A percentile compares a stretch with the other conserved stretches of the same genome.
phyloP scores from a whole-genome alignment of 2,113 vertebrate genomes.

The Nanorana parkeri region DNA sequence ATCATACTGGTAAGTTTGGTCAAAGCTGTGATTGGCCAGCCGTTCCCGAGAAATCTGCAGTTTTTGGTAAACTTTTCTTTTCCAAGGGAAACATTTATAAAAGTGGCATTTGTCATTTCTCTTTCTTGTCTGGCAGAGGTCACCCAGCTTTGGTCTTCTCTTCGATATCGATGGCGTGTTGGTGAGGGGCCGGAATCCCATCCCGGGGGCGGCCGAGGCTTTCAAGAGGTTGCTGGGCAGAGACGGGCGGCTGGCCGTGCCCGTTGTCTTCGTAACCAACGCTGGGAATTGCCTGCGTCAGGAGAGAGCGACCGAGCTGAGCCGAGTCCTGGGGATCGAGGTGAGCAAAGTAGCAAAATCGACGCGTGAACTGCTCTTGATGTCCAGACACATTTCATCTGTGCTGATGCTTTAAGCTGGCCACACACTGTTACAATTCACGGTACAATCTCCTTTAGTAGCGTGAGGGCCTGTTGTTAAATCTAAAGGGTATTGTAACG shows the following conservation, averaged over 20 bases:
- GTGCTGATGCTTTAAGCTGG: no score
- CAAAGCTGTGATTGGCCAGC: no score
- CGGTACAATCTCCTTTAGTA: no score
- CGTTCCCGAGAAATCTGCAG: no score
- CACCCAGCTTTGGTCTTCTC: slow-evolving; percentile 85
- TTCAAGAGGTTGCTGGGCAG: slow-evolving; percentile 79
- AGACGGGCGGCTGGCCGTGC: slow-evolving; percentile 83
- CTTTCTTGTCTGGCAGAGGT: not conserved
- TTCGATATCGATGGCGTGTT: slow-evolving; percentile 95
- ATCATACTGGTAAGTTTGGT: no score
- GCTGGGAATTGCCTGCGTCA: slow-evolving; percentile 88
- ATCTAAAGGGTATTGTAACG: no score
- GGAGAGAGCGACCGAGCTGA: slow-evolving; percentile 85
- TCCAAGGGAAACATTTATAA: not conserved
- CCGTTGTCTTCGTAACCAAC: slow-evolving; percentile 94
- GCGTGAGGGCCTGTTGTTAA: no score
- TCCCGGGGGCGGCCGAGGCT: slow-evolving; percentile 86
- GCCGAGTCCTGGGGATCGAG: slow-evolving; percentile 82
- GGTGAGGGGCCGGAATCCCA: slow-evolving; percentile 82
- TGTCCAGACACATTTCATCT: not conserved
- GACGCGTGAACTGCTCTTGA: not conserved
- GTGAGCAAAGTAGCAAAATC: slow-evolving; percentile 66
- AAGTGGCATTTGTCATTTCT: not conserved
- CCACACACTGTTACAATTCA: no score
- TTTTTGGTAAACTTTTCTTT: no score